These are phyloP conservation scores for Agonopterix arenella DNA, from an alignment of 2,888 invertebrate species.

Conservation along the genomic window DNA sequence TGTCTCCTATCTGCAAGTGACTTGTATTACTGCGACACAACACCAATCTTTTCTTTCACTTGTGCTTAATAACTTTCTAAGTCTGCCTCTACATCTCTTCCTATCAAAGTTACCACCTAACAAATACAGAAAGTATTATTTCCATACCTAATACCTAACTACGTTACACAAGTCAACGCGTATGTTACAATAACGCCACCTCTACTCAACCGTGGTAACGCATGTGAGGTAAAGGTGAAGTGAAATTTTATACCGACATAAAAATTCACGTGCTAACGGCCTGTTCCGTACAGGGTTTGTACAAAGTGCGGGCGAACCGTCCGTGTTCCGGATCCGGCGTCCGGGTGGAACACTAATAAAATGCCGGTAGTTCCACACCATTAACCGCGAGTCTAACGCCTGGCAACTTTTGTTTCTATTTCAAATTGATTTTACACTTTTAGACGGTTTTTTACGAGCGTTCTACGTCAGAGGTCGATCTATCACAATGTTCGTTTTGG, in stretches of 20 bases:
- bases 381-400: slow-evolving; percentile 31
- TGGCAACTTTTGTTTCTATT: slow-evolving; percentile 17
- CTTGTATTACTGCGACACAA: too few species aligned
- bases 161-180: too few species aligned
- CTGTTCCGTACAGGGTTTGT: slow-evolving; percentile 5
- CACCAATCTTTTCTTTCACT: too few species aligned
- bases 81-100: too few species aligned
- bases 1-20: too few species aligned
- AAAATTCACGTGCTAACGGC: slow-evolving; percentile 42
- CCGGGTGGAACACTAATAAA: slow-evolving; percentile 25
- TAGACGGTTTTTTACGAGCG: neutral
- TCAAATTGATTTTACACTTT: slow-evolving; percentile 9
- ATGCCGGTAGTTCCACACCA: slow-evolving; percentile 34
- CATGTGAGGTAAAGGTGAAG: slow-evolving; percentile 33
- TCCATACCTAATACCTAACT: too few species aligned
- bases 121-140: too few species aligned
- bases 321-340: neutral
- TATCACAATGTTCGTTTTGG: too few species aligned
- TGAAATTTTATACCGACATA: slow-evolving; percentile 60
- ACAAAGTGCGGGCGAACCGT: slow-evolving; percentile 8
- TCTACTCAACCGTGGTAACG: neutral
- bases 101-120: too few species aligned
- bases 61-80: too few species aligned
- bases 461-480: neutral
- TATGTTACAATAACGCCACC: too few species aligned